A percentile compares a stretch with the other conserved stretches of the same genome.
phyloP scores from a whole-genome alignment of 2,888 invertebrate genomes.

The Mamestra brassicae region DNA sequence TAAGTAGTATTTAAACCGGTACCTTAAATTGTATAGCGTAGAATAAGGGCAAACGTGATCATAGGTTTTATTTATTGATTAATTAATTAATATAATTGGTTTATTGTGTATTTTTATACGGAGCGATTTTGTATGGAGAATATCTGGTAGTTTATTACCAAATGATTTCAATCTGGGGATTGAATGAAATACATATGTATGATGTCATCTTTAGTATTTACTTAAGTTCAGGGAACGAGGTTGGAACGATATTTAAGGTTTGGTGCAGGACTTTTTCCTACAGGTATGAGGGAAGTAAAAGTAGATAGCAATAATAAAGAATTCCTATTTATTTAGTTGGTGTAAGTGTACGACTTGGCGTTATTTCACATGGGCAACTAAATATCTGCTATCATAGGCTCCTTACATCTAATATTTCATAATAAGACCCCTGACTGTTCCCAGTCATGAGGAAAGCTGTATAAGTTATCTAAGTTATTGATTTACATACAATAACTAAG shows the following conservation, averaged over 20 bases:
- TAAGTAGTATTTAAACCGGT: slow-evolving; percentile 8
- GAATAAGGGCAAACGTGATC: slow-evolving; percentile 57
- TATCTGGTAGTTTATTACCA: neutral
- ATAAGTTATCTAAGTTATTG: neutral
- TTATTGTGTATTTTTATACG: neutral
- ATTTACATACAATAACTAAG: slow-evolving; percentile 10
- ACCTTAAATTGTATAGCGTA: slow-evolving; percentile 14
- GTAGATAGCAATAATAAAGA: slow-evolving; percentile 15
- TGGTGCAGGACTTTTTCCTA: neutral
- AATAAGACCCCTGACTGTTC: slow-evolving; percentile 9
- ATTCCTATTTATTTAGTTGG: slow-evolving; percentile 36
- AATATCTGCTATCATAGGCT: slow-evolving; percentile 19
- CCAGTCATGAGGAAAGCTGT: slow-evolving; percentile 25
- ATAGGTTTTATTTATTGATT: slow-evolving; percentile 49
- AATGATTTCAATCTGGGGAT: neutral
- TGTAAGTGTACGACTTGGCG: slow-evolving; percentile 22
- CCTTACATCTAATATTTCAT: slow-evolving; percentile 6
- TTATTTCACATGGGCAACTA: slow-evolving; percentile 12
- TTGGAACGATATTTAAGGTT: neutral
- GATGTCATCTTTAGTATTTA: neutral
- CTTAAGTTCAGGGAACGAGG: neutral
- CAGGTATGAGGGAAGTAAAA: slow-evolving; percentile 12
- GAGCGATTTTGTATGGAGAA: neutral
- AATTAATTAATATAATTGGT: slow-evolving; percentile 12
- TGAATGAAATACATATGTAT: slow-evolving; percentile 2